A percentile compares a stretch with the other conserved stretches of the same genome.
Conservation (phyloP, 2,888 invertebrate species). For the Brachynemurus nebulosus region DNA sequence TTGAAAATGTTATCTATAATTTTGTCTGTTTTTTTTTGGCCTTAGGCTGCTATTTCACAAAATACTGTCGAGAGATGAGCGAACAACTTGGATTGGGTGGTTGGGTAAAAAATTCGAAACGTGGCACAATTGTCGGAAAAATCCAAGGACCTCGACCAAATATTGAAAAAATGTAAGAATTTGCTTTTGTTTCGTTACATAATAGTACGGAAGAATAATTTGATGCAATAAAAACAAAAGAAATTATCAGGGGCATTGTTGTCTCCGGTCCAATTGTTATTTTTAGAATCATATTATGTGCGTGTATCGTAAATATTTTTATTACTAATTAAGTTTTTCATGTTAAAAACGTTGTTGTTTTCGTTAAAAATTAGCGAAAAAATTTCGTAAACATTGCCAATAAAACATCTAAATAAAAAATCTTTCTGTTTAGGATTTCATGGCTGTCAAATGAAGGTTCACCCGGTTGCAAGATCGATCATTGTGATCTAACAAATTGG, state of each 20-base stretch:
- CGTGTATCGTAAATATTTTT: too few species aligned
- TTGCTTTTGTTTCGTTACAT: too few species aligned
- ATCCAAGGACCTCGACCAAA: conserved; percentile 68
- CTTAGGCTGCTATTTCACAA: conserved; percentile 76
- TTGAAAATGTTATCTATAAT: not conserved
- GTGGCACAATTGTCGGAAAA: conserved; percentile 78
- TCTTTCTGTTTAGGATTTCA: conserved; percentile 43
- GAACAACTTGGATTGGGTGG: conserved; percentile 61
- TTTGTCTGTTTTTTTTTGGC: conserved; percentile 37
- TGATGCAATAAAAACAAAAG: too few species aligned
- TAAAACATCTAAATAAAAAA: too few species aligned
- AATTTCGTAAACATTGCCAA: too few species aligned
- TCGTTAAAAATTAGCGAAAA: too few species aligned
- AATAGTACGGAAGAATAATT: too few species aligned
- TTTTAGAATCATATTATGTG: too few species aligned
- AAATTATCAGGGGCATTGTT: too few species aligned
- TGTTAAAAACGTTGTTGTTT: too few species aligned
- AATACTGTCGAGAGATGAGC: conserved; percentile 72
- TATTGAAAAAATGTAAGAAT: conserved; percentile 77
- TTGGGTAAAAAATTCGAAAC: conserved; percentile 85
- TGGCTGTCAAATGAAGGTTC: conserved; percentile 75
- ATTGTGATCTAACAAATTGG: conserved; percentile 68
- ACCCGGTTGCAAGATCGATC: conserved; percentile 72
- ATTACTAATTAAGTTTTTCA: too few species aligned
- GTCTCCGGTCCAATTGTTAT: too few species aligned